Base-by-base conservation (phyloP, 2,113 vertebrate species). In the Platycercus adscitus region DNA sequence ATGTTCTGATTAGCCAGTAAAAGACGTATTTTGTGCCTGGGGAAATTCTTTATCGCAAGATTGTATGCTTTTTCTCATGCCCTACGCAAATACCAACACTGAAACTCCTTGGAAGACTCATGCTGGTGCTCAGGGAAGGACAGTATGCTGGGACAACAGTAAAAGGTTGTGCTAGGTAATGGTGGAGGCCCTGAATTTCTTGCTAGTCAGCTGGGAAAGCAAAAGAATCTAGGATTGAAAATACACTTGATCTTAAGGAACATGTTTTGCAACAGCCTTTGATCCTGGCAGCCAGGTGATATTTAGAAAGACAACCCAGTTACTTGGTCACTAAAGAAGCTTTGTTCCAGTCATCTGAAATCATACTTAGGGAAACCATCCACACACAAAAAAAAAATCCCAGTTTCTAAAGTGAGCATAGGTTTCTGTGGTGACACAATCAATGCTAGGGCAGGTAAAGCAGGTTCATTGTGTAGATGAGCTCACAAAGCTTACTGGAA, bases 121-220 rank as follows among this genome's bases (percentile, higher is more conserved):
- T 0, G 0, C 18, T 81, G 16, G 10, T 81, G 16, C 6, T 31
- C 6, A 12, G 18, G 11, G 31, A 61, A 81, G 17, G n/a, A 70
- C 18, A 44, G 0, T 13, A 11, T 41, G 6, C 9, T 58, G 43
- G 43, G 37, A 66, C 6, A 66, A 29, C 43, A 71, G 7, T n/a
- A 52, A 24, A 85, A 5, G 4, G 2, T 6, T 61, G 37, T 7
- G 8, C 29, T 31, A 31, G 31, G 31, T 26, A 61, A 20, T 46
- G 28, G 8, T 66, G 31, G n/a, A 81, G 17, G 24, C 24, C 0
- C 0, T 60, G 63, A 82, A 21, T 29, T 41, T 41, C n/a, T 46
- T 82, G n/a, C 31, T 70, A 58, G 46, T 52, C 72, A 84, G 1
- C 6, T 46, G 28, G 6, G 20, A 9, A 72, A 71, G 44, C 11